Percentiles rank a stretch among this genome's conserved stretches.
Conservation (phyloP, 2,888 invertebrate genomes). For the Steromphala cineraria region DNA sequence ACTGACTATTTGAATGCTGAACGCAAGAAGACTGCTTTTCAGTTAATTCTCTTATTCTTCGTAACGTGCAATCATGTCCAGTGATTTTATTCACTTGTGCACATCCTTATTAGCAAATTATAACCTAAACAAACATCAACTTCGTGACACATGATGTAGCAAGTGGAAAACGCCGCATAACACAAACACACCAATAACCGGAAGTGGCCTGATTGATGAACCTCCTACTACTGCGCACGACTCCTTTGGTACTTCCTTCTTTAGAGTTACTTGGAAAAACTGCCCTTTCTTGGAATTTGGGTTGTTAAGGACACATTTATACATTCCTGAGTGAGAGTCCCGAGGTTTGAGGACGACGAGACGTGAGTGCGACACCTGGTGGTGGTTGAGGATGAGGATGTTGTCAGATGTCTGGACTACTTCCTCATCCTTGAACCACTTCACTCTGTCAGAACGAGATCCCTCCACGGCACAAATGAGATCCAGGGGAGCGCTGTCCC, state of each 20-base stretch:
- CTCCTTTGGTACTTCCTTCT: neutral
- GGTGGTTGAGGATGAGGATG: neutral
- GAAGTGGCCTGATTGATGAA: too few relatives aligned
- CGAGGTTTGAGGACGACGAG: neutral
- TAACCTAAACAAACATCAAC: too few relatives aligned
- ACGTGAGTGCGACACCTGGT: neutral
- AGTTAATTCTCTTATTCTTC: too few relatives aligned
- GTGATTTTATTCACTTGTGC: too few relatives aligned
- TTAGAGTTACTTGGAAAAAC: conserved; percentile 2
- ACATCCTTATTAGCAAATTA: too few relatives aligned
- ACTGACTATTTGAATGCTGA: too few relatives aligned
- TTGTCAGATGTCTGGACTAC: neutral
- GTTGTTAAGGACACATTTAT: neutral
- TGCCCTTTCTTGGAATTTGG: neutral
- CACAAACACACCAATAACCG: too few relatives aligned
- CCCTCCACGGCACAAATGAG: neutral
- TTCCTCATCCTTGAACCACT: neutral
- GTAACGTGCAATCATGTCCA: too few relatives aligned
- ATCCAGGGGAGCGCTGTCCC: neutral
- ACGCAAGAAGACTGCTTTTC: too few relatives aligned
- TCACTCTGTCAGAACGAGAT: neutral
- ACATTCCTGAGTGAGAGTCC: neutral
- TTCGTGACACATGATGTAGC: too few relatives aligned
- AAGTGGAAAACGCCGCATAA: too few relatives aligned
- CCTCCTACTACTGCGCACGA: too few relatives aligned